Percentiles rank a stretch among this genome's conserved stretches.
These are phyloP conservation scores for Gila robusta DNA, from an alignment of 2,797 vertebrate species.

Conservation along the genomic window DNA sequence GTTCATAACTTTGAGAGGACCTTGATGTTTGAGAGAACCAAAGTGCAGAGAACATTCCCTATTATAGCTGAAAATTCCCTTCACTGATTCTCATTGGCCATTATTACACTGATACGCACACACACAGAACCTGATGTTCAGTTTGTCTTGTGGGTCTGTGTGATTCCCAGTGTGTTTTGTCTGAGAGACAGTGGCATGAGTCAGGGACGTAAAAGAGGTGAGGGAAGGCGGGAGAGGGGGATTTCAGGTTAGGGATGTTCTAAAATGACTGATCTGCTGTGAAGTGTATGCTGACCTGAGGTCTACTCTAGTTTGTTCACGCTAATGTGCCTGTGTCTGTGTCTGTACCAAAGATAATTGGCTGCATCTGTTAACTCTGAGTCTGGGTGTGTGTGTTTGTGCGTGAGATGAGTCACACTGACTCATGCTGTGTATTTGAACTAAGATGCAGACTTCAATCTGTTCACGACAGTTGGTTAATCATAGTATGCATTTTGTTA, in stretches of 20 bases:
- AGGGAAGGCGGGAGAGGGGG: slow-evolving; percentile 19
- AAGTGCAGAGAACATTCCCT: neutral
- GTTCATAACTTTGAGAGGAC: neutral
- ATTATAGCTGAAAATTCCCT: neutral
- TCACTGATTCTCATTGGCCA: neutral
- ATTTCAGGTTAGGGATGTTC: slow-evolving; percentile 31
- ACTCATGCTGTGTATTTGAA: slow-evolving; percentile 50
- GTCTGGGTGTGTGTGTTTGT: slow-evolving; percentile 30
- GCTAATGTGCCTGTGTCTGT: slow-evolving; percentile 50
- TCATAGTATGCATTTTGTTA: slow-evolving; percentile 55
- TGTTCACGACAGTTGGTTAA: slow-evolving; percentile 33
- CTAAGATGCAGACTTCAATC: slow-evolving; percentile 33
- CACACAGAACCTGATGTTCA: neutral
- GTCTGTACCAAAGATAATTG: slow-evolving; percentile 68
- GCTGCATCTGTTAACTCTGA: slow-evolving; percentile 69
- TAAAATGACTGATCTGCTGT: slow-evolving; percentile 53
- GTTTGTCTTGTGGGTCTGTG: slow-evolving; percentile 2
- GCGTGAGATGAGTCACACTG: slow-evolving; percentile 53
- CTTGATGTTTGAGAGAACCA: neutral
- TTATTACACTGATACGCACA: neutral
- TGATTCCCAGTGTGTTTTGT: neutral
- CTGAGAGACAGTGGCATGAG: slow-evolving; percentile 26
- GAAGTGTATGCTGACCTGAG: slow-evolving; percentile 59
- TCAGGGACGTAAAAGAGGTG: neutral
- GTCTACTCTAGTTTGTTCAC: slow-evolving; percentile 50